Base-by-base conservation (phyloP, 2,113 vertebrate genomes). In the Anarhynchus alexandrinus region DNA sequence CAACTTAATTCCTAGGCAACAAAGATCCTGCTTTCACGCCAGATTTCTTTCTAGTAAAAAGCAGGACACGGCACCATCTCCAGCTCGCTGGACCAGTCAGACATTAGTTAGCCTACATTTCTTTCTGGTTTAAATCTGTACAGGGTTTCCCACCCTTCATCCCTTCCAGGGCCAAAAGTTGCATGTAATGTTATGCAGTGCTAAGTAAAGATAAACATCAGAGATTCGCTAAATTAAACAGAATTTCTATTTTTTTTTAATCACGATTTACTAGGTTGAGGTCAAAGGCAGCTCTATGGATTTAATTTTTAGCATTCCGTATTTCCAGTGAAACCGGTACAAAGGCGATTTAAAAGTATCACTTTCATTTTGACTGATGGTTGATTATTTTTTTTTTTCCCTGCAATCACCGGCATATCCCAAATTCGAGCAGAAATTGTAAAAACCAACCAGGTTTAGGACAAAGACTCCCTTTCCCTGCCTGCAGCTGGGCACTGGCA, bases 1-100 rank as follows among this genome's bases (percentile, higher is more conserved):
- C 95, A 96, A 93, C 93, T 95, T 94, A 97, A 96, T 97, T 97
- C 87, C 91, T 95, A 94, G 92, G 92, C 79, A 96, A 91, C 94
- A 96, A 67, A 85, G 73, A 83, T 67, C 54, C 69, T 25, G 38
- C 82, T 96, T 96, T 96, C 83, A 91, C 6, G 36, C 86, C 87
- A 93, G 71, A 92, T 90, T 90, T 96, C 95, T 73, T 90, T 78
- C 90, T 71, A 78, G 86, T 42, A 93, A 95, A 95, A 92, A 86
- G 55, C n/a, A 94, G 86, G 47, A 83, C 51, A 43, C 0, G 0
- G 21, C 72, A 88, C 14, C 47, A 88, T 81, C 82, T 62, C 57
- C 36, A 81, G 65, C 67, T 80, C 47, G 17, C 51, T 38, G 67
- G 85, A 90, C 74, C 55, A 88, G 45, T 77, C 49, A 77, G 82